These are phyloP conservation scores for Myopa testacea DNA, from an alignment of 2,888 invertebrate genomes.

Conservation along the genomic window DNA sequence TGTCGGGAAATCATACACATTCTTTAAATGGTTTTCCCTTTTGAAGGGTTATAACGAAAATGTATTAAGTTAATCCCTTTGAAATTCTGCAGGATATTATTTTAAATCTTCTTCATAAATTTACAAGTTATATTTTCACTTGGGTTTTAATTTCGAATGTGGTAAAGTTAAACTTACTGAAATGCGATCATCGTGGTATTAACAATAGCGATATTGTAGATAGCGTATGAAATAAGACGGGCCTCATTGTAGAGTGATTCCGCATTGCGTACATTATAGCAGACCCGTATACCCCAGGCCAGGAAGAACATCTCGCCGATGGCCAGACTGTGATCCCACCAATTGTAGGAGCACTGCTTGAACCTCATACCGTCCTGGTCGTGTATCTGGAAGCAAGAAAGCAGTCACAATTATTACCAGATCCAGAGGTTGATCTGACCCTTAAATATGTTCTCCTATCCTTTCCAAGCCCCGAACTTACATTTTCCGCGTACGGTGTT, in stretches of 20 bases:
- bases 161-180: conserved; percentile 78
- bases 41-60: too few relatives aligned
- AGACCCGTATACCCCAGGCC: conserved; percentile 87
- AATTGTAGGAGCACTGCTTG: conserved; percentile 90
- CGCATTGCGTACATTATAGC: conserved; percentile 88
- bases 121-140: too few relatives aligned
- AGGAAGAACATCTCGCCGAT: conserved; percentile 84
- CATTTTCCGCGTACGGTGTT: conserved; percentile 84
- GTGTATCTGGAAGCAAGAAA: conserved; percentile 71
- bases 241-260: conserved; percentile 95
- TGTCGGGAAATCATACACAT: too few relatives aligned
- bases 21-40: too few relatives aligned
- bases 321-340: conserved; percentile 95
- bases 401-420: background rate
- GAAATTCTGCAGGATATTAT: too few relatives aligned
- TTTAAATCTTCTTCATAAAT: too few relatives aligned
- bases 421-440: too few relatives aligned
- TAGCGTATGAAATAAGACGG: conserved; percentile 90
- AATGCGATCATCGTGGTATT: conserved; percentile 93
- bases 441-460: background rate
- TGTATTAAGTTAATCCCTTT: too few relatives aligned
- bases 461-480: conserved; percentile 62
- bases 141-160: too few relatives aligned
- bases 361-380: conserved; percentile 84
- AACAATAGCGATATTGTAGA: conserved; percentile 93